Percentiles rank a stretch among this genome's conserved stretches.
These are phyloP conservation scores for Rhinichthys osculus DNA, from an alignment of 2,797 vertebrate species.

Conservation along the genomic window DNA sequence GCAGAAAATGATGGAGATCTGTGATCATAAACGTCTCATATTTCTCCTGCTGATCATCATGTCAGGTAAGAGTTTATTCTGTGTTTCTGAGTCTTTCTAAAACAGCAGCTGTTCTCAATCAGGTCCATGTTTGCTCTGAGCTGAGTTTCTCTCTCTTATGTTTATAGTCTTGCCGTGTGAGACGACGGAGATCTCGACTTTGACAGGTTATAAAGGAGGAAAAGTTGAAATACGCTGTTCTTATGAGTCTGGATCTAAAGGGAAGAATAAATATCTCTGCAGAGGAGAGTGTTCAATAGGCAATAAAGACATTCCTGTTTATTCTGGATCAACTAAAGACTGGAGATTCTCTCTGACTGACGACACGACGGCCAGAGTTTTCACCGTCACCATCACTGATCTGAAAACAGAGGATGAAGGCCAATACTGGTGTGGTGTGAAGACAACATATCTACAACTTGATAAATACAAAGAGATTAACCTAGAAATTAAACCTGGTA, in stretches of 20 bases:
- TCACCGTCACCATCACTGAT: slow-evolving; percentile 56
- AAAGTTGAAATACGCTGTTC: slow-evolving; percentile 45
- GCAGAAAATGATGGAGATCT: not conserved
- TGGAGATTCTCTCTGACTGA: slow-evolving; percentile 58
- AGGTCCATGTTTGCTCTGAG: not conserved
- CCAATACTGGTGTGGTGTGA: slow-evolving; percentile 18
- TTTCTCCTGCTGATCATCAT: slow-evolving; percentile 1
- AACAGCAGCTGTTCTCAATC: not conserved
- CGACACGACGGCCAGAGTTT: not conserved
- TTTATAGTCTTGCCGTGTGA: not conserved
- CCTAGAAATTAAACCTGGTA: not conserved
- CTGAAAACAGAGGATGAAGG: slow-evolving; percentile 56
- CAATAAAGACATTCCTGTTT: slow-evolving; percentile 57
- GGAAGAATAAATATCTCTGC: slow-evolving; percentile 74
- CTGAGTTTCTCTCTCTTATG: not conserved
- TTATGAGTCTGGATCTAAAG: fast-evolving
- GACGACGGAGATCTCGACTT: not conserved
- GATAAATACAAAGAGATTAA: too few relatives aligned
- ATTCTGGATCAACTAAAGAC: not conserved
- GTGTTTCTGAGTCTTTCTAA: not conserved
- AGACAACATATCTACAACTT: too few relatives aligned
- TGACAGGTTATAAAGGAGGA: slow-evolving; percentile 54
- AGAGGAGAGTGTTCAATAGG: slow-evolving; percentile 36
- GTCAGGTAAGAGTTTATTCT: slow-evolving; percentile 29
- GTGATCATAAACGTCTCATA: not conserved